A percentile compares a stretch with the other conserved stretches of the same genome.
Evolutionary conservation across 2,113 vertebrate genomes (phyloP).

Genomic region (Rhinichthys klamathensis): DNA sequence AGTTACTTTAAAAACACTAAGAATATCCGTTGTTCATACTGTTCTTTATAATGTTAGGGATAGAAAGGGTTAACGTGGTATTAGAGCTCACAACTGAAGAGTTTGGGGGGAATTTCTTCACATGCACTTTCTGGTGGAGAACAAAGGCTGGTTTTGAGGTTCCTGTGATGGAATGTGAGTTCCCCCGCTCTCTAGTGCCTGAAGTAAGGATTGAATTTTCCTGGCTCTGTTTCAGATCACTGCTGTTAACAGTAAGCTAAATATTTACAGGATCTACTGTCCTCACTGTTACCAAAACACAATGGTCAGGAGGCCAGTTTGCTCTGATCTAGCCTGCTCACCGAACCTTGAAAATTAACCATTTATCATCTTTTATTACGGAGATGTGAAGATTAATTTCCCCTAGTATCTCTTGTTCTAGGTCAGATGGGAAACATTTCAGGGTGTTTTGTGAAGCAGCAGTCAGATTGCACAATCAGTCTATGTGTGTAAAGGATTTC

Average conservation of each 20-base stretch:
- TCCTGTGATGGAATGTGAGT: not conserved
- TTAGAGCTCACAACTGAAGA: not conserved
- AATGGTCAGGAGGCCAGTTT: not conserved
- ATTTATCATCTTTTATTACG: not conserved
- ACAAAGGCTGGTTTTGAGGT: constrained; percentile 18
- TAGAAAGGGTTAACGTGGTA: not conserved
- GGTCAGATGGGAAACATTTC: not conserved
- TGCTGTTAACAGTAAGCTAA: not conserved
- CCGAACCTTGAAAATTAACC: not conserved
- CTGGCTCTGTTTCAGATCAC: constrained; percentile 3
- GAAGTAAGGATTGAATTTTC: not conserved
- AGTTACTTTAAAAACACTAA: not conserved
- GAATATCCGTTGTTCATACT: not conserved
- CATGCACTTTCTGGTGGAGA: not conserved
- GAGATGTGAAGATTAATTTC: constrained; percentile 5
- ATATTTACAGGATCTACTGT: constrained; percentile 36
- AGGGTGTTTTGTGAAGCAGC: not conserved
- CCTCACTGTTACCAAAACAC: constrained; percentile 13
- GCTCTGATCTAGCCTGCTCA: not conserved
- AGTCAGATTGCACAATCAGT: not conserved
- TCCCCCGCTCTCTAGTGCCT: not conserved
- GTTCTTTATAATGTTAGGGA: not conserved
- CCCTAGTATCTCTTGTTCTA: not conserved
- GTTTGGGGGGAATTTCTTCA: not conserved
- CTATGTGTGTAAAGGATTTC: not conserved